A percentile compares a stretch with the other conserved stretches of the same genome.
Evolutionary conservation across 2,797 vertebrate species (phyloP).

Genomic region (Octomys mimax): DNA sequence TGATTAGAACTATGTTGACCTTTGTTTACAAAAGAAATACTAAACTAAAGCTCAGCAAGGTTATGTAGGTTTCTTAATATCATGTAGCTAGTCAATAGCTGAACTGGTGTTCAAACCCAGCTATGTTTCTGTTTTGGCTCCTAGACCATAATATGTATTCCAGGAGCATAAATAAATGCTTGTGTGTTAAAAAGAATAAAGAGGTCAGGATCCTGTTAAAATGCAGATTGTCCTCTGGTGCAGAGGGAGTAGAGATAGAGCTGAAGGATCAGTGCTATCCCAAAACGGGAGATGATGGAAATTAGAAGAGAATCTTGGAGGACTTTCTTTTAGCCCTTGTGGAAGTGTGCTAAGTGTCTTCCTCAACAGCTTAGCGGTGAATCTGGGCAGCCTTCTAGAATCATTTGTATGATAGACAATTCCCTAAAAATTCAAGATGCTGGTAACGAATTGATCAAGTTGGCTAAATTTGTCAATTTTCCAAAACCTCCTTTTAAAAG

Average conservation of each 20-base stretch:
- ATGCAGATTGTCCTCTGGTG: not conserved
- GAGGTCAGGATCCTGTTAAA: not conserved
- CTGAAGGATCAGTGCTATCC: not conserved
- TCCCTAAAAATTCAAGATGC: not conserved
- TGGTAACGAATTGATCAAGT: not conserved
- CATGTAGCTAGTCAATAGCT: not conserved
- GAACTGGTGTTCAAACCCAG: not conserved
- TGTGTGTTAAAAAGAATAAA: not conserved
- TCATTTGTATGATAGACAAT: not conserved
- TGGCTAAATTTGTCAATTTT: not conserved
- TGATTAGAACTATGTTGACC: not conserved
- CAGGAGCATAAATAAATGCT: not conserved
- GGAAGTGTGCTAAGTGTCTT: rapidly evolving
- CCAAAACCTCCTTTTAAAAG: conserved; percentile 41
- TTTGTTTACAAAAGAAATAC: not conserved
- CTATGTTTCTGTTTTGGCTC: not conserved
- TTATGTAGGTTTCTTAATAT: not conserved
- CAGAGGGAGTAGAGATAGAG: not conserved
- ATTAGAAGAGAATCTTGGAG: not conserved
- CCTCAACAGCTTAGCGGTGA: no score
- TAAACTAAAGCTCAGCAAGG: not conserved
- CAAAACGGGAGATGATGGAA: not conserved
- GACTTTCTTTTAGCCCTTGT: not conserved
- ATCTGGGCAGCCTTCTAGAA: not conserved
- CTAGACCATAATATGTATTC: not conserved